Conservation (phyloP, 2,888 invertebrate species). For the Mythimna vitellina region DNA sequence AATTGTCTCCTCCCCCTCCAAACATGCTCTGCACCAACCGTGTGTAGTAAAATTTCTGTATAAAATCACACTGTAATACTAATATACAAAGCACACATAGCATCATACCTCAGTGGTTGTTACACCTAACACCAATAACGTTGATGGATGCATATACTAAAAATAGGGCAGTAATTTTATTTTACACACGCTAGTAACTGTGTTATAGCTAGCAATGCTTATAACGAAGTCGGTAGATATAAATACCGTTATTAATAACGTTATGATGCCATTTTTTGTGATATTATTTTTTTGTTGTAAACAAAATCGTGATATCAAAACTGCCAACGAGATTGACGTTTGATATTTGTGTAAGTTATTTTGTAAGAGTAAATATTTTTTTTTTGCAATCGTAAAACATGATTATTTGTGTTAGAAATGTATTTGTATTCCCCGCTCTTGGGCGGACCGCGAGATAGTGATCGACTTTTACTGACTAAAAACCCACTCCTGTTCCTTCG, state of each 20-base stretch:
- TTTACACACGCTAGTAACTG: constrained; percentile 30
- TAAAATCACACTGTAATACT: too few species aligned
- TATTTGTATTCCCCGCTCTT: too few species aligned
- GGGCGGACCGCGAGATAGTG: too few species aligned
- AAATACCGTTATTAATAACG: constrained; percentile 43
- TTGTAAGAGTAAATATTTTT: background rate
- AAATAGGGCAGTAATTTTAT: constrained; percentile 50
- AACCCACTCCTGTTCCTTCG: too few species aligned
- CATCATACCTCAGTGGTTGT: background rate
- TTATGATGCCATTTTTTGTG: constrained; percentile 28
- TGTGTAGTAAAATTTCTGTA: too few species aligned
- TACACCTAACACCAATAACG: constrained; percentile 2
- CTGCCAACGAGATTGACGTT: constrained; percentile 28
- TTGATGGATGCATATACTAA: constrained; percentile 36
- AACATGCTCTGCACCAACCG: too few species aligned
- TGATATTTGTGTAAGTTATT: background rate
- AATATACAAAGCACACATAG: constrained; percentile 7
- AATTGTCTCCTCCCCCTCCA: too few species aligned
- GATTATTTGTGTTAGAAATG: background rate
- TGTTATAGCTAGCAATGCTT: constrained; percentile 34
- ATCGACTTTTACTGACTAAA: too few species aligned
- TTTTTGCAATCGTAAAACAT: constrained; percentile 11
- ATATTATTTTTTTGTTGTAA: constrained; percentile 9
- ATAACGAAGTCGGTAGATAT: constrained; percentile 28
- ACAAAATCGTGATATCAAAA: constrained; percentile 12